phyloP scores from a whole-genome alignment of 2,888 invertebrate genomes.

The Schizotus pectinicornis region DNA sequence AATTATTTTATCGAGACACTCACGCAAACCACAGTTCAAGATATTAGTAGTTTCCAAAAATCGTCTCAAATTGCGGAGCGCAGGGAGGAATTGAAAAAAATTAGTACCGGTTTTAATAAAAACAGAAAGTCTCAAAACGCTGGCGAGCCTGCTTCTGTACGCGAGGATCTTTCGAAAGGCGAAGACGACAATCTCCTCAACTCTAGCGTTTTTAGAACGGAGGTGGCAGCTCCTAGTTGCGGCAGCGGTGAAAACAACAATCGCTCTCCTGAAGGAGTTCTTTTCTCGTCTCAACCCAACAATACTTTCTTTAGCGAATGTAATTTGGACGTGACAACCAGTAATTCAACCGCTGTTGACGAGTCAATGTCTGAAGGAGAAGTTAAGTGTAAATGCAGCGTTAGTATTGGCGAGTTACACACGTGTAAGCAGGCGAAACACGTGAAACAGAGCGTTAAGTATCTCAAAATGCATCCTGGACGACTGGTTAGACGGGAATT shows the following conservation, averaged over 20 bases:
- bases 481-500: conserved; percentile 23
- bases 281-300: not conserved
- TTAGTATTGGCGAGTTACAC: conserved; percentile 51
- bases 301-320: not conserved
- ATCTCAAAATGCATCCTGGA: conserved; percentile 33
- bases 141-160: not conserved
- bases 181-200: no score
- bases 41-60: no score
- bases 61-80: no score
- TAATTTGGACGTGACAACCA: not conserved
- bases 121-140: no score
- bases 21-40: no score
- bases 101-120: no score
- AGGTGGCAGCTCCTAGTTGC: not conserved
- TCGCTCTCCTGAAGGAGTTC: not conserved
- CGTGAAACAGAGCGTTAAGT: conserved; percentile 18
- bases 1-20: no score
- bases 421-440: conserved; percentile 32
- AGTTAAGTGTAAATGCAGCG: conserved; percentile 39
- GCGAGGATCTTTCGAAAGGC: not conserved
- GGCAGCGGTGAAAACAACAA: conserved; percentile 12
- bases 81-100: no score
- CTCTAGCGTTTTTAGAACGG: not conserved
- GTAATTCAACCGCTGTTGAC: conserved; percentile 17
- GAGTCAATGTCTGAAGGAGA: conserved; percentile 45